phyloP scores from a whole-genome alignment of 2,888 invertebrate species.

The Hypsopygia costalis region DNA sequence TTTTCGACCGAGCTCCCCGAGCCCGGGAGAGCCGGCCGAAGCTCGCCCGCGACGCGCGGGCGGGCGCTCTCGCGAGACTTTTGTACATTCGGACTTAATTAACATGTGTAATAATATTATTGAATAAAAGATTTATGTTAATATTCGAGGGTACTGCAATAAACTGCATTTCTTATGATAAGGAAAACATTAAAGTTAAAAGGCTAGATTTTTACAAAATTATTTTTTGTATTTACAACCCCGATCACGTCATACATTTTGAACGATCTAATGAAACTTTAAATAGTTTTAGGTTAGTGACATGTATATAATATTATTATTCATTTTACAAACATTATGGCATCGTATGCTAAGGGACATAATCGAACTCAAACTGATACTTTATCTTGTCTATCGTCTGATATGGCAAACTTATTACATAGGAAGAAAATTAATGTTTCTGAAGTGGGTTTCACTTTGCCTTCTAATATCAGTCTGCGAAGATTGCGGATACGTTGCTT shows the following conservation, averaged over 20 bases:
- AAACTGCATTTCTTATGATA: conserved; percentile 53
- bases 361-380: conserved; percentile 22
- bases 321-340: conserved; percentile 7
- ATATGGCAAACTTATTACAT: conserved; percentile 74
- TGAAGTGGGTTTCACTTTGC: conserved; percentile 68
- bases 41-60: conserved; percentile 1
- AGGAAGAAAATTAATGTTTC: conserved; percentile 76
- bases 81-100: conserved; percentile 21
- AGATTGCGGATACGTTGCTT: conserved; percentile 82
- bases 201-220: conserved; percentile 62
- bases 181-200: conserved; percentile 58
- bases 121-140: conserved; percentile 41
- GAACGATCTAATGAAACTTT: neutral
- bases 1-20: conserved; percentile 32
- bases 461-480: conserved; percentile 63
- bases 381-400: conserved; percentile 58
- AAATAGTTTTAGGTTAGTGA: neutral
- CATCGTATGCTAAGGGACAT: conserved; percentile 1
- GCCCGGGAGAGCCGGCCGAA: conserved; percentile 9
- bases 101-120: conserved; percentile 36
- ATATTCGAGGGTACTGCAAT: conserved; percentile 47
- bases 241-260: conserved; percentile 14
- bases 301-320: conserved; percentile 4
- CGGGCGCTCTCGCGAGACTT: conserved; percentile 18
- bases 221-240: conserved; percentile 51